Conservation (phyloP, 2,797 vertebrate species). For the Pithecia hirsuta region DNA sequence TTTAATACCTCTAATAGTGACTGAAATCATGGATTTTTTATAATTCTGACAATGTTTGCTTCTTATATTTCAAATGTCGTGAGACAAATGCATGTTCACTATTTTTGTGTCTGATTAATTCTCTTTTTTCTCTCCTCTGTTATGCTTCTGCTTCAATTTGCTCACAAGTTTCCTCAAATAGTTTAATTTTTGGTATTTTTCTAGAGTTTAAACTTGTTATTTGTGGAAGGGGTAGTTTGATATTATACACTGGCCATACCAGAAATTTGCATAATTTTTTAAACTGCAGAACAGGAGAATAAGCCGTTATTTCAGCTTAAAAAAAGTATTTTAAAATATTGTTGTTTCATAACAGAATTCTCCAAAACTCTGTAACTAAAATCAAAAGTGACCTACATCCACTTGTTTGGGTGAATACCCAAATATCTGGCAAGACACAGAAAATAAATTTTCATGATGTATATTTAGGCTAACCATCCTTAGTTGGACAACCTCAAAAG, state of each 20-base stretch:
- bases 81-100: background rate
- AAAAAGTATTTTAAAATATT: slow-evolving; percentile 34
- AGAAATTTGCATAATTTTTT: background rate
- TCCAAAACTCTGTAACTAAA: background rate
- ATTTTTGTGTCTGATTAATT: background rate
- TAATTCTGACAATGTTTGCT: background rate
- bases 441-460: background rate
- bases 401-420: background rate
- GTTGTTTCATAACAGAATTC: background rate
- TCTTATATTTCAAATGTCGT: background rate
- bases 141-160: background rate
- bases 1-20: background rate
- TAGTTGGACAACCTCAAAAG: background rate
- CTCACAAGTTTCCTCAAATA: background rate
- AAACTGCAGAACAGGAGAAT: background rate
- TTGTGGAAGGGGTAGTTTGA: background rate
- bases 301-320: background rate
- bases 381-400: background rate
- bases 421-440: background rate
- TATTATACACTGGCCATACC: background rate
- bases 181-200: background rate
- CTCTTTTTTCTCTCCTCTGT: background rate
- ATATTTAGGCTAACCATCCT: background rate
- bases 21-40: background rate
- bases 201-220: background rate